Base-by-base conservation (phyloP, 2,888 invertebrate genomes). In the Xanthorhoe designata region DNA sequence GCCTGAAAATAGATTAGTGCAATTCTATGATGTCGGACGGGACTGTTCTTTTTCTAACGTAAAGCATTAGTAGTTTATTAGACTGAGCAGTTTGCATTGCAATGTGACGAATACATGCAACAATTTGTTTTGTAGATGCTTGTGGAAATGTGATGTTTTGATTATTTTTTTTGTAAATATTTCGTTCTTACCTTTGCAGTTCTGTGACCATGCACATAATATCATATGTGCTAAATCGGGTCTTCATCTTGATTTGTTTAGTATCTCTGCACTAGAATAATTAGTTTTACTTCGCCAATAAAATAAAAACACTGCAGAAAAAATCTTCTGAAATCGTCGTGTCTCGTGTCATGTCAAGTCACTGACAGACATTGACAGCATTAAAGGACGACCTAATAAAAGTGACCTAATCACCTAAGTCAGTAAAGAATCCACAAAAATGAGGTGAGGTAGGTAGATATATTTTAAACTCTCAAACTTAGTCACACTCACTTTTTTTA, bases 181-280 rank as follows among this genome's bases (percentile, higher is more conserved):
- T 17, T 9, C 32, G 8, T 13, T 45, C 38, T 89, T 94, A 97
- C 98, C 95, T 96, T 90, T 97, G 97, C 29, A 99, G 91, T 89
- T 99, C 99, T 55, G 96, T 95, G 61, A 98, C 94, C 78, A 96
- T 96, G 83, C 98, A 98, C 75, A 97, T 95, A 72, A 99, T 96
- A 94, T 99, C 99, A 79, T 97, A 96, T 0, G 98, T 98, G 83
- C 97, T 98, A 88, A 98, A 99, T 80, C 98, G 94, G 0, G 96
- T 97, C 94, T 99, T 99, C 99, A 99, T 99, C 77, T 86, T 89
- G 69, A 52, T 17, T 32, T 57, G 19, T 68, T 15, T 69, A 47
- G 53, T 66, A 18, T 64, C 47, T 65, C 58, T 19, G 53, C 32
- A 65, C 29, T 19, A 65, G 29, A 45, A 15, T 38, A 52, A 51